These are phyloP conservation scores for Drosophila cyrtoloma DNA, from an alignment of 2,888 invertebrate species.

Conservation along the genomic window DNA sequence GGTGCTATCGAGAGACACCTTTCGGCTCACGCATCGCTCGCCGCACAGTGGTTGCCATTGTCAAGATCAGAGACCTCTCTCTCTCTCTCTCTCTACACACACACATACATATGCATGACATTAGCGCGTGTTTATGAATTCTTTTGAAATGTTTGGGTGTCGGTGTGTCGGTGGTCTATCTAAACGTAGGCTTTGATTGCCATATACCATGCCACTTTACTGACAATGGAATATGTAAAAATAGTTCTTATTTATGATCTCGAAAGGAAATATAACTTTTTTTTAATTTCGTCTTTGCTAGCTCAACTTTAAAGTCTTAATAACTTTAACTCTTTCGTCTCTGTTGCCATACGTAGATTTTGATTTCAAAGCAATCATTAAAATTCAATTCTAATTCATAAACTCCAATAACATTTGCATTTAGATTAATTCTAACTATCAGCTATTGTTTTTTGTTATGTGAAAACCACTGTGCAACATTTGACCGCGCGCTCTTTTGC, in stretches of 20 bases:
- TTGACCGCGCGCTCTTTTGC: conserved; percentile 47
- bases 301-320: not conserved
- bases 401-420: conserved; percentile 37
- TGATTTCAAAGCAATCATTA: conserved; percentile 1
- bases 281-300: not conserved
- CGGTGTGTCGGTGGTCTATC: not conserved
- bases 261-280: not conserved
- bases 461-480: conserved; percentile 62
- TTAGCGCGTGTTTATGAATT: conserved; percentile 75
- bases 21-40: conserved; percentile 30
- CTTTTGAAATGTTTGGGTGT: conserved; percentile 57
- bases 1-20: conserved; percentile 58
- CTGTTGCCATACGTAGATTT: not conserved
- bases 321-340: not conserved
- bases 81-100: not conserved
- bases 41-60: conserved; percentile 39
- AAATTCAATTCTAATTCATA: conserved; percentile 9
- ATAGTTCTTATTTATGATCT: not conserved
- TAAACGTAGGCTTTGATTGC: conserved; percentile 7
- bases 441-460: conserved; percentile 22
- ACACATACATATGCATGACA: conserved; percentile 1
- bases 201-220: conserved; percentile 9
- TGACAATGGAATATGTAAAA: conserved; percentile 23
- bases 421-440: conserved; percentile 24
- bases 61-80: conserved; percentile 44